Percentiles rank a stretch among this genome's conserved stretches.
Conservation (phyloP, 2,113 vertebrate genomes). For the Hemichromis elongatus region DNA sequence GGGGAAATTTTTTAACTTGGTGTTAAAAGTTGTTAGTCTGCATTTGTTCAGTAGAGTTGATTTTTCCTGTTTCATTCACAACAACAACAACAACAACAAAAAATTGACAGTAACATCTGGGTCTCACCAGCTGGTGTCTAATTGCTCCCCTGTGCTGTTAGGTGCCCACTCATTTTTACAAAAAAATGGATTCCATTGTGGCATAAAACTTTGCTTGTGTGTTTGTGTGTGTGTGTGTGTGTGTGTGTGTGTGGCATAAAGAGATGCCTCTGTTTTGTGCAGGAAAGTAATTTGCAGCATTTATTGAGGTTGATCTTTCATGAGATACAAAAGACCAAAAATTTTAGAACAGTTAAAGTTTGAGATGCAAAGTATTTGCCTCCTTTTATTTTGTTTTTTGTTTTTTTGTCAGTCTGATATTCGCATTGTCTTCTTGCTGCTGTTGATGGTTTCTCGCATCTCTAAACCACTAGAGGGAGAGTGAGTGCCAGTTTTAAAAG, state of each 20-base stretch:
- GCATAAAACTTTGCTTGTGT: neutral
- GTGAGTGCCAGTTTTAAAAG: neutral
- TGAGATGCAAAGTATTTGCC: neutral
- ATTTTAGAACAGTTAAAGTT: neutral
- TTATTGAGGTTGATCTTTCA: neutral
- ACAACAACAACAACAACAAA: too few species aligned
- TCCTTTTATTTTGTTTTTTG: neutral
- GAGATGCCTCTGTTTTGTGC: neutral
- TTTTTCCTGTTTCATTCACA: neutral
- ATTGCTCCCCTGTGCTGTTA: neutral
- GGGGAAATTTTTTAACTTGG: neutral
- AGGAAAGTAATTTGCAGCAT: neutral
- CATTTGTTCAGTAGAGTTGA: neutral
- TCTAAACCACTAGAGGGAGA: constrained; percentile 25
- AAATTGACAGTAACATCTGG: neutral
- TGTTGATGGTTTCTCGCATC: neutral
- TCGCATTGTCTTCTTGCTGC: neutral
- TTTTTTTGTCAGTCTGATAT: neutral
- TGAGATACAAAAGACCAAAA: too few species aligned
- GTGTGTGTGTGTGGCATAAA: neutral
- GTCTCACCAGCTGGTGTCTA: neutral
- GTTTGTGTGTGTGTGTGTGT: neutral
- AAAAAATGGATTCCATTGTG: neutral
- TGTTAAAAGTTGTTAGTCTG: neutral
- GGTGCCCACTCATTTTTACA: neutral